These are phyloP conservation scores for Cheilinus undulatus DNA, from an alignment of 2,113 vertebrate species.

Conservation along the genomic window DNA sequence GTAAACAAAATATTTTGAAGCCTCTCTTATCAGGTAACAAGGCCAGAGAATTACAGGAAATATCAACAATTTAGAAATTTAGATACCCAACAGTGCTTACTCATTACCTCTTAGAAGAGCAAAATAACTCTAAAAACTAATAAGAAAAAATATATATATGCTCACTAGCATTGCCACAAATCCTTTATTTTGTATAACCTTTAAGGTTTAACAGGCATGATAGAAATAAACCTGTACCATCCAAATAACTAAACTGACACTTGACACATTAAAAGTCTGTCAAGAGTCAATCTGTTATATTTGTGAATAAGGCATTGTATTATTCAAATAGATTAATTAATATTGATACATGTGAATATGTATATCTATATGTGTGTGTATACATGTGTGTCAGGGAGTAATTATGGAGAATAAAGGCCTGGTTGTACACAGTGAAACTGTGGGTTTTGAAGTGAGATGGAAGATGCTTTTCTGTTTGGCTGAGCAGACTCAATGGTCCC, in stretches of 20 bases:
- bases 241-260: not conserved
- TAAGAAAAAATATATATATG: too few species aligned
- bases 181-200: not conserved
- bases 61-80: too few species aligned
- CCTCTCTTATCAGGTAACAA: too few species aligned
- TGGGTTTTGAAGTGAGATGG: constrained; percentile 85
- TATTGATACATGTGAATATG: not conserved
- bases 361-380: constrained; percentile 30
- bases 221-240: not conserved
- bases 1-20: too few species aligned
- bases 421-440: constrained; percentile 82
- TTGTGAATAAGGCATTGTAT: not conserved
- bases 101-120: too few species aligned
- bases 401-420: constrained; percentile 83
- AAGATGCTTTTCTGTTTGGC: constrained; percentile 87
- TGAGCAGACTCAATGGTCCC: constrained; percentile 84
- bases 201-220: not conserved
- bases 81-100: too few species aligned
- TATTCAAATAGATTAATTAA: constrained; percentile 1
- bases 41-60: too few species aligned
- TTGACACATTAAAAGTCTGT: not conserved
- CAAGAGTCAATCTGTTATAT: constrained; percentile 23
- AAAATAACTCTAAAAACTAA: too few species aligned
- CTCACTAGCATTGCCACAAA: too few species aligned
- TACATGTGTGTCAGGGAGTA: constrained; percentile 74